Base-by-base conservation (phyloP, 1,140 invertebrate species). In the Cylas formicarius region DNA sequence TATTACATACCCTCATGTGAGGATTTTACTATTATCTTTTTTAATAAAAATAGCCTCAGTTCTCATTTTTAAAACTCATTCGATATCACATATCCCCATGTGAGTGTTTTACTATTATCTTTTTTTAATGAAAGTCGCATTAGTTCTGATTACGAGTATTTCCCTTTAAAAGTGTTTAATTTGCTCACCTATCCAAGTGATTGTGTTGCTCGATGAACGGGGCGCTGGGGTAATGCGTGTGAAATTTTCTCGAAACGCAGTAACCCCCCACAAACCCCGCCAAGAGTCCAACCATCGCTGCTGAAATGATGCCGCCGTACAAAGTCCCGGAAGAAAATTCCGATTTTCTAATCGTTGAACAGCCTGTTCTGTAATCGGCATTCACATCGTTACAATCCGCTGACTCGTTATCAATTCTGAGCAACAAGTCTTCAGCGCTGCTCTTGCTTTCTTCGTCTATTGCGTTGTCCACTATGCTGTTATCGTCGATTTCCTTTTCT, bases 181-280 rank as follows among this genome's bases (percentile, higher is more conserved):
- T 8, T 38, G 46, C 52, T 48, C 58, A 70, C 69, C 71, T 69
- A 50, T 72, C 80, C 37, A 78, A 61, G 48, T 76, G 72, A 49
- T 75, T 76, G 28, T 75, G 66, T 52, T 84, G 80, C 60, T 84
- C 80, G 48, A 80, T 78, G 66, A 82, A 81, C 53, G 78, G 77
- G 27, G 81, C 75, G 50, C 80, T 78, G 55, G 82, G 78, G 36
- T 78, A 77, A 56, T 81, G 81, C 45, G 78, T 75, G 23, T 83
- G 76, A 69, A 85, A 78, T 65, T 82, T 71, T 48, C 83, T 76
- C 6, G 84, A 86, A 63, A 89, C 86, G 53, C 85, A 75, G 63
- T 87, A 90, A 2, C 86, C 86, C 37, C 80, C 80, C 26, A 86
- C 78, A 63, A 90, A 90, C 22, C 87, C 86, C 21, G 88, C 74